These are phyloP conservation scores for Delia radicum DNA, from an alignment of 1,140 invertebrate species.

Conservation along the genomic window DNA sequence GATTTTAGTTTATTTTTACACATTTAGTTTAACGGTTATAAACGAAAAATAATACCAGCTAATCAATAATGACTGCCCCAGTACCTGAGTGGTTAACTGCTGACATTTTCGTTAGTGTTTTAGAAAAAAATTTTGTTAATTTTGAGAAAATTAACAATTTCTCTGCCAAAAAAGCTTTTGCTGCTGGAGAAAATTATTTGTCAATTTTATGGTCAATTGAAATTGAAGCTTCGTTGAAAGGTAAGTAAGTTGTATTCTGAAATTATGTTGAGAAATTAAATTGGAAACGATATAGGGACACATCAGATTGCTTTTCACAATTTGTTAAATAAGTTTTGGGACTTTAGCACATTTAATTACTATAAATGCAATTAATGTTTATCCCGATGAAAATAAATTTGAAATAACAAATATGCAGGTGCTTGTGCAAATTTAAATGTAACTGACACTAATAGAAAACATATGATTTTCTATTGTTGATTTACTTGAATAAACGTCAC, in stretches of 20 bases:
- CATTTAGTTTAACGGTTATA: no score
- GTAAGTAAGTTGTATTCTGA: conserved; percentile 11
- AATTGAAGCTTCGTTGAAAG: conserved; percentile 41
- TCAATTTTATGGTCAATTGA: conserved; percentile 41
- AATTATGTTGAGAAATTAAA: background rate
- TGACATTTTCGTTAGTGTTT: conserved; percentile 53
- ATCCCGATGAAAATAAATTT: no score
- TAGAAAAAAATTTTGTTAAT: conserved; percentile 45
- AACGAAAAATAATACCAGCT: background rate
- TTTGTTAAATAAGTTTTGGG: no score
- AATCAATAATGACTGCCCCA: background rate
- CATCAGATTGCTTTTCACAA: background rate
- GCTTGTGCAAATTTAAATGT: no score
- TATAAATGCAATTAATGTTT: no score
- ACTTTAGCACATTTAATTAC: no score
- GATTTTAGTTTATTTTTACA: background rate
- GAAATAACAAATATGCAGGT: no score
- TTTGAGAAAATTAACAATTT: conserved; percentile 45
- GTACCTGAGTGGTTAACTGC: conserved; percentile 56
- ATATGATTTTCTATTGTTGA: no score
- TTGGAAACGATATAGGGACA: background rate
- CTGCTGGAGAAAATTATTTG: conserved; percentile 44
- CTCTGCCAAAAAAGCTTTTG: conserved; percentile 34
- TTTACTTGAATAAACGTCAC: no score
- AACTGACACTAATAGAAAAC: no score